Percentiles rank a stretch among this genome's conserved stretches.
Conservation (phyloP, 2,888 invertebrate species). For the Noctua janthina region DNA sequence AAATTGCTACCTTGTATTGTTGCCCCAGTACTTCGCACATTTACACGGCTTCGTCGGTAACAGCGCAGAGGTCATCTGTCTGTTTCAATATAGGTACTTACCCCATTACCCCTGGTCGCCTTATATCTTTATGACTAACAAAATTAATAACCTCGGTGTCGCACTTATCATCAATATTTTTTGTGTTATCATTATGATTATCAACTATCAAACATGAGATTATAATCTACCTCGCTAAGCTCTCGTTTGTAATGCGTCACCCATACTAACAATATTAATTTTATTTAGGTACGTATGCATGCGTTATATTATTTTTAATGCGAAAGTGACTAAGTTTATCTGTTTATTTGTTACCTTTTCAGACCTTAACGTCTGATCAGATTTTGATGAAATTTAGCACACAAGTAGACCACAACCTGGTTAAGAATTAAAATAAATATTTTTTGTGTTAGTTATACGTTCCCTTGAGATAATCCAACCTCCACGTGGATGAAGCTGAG, state of each 20-base stretch:
- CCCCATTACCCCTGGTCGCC: background rate
- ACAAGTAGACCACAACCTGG: background rate
- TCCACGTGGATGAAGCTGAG: background rate
- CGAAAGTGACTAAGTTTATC: background rate
- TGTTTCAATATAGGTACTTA: background rate
- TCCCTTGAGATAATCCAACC: background rate
- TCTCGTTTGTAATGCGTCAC: background rate
- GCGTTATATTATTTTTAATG: background rate
- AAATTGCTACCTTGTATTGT: too few species aligned
- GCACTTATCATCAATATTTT: background rate
- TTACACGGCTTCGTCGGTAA: background rate
- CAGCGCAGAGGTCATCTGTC: background rate
- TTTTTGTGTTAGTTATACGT: background rate
- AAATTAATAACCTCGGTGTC: background rate
- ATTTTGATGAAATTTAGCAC: background rate
- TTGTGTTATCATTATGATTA: background rate
- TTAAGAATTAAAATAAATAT: background rate
- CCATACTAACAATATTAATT: background rate
- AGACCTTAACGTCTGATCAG: background rate
- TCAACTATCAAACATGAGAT: conserved; percentile 11
- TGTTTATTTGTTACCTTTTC: background rate
- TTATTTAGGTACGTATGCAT: background rate
- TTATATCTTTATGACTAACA: conserved; percentile 12
- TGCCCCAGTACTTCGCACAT: background rate
- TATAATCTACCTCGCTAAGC: background rate